Conservation (phyloP, 1,140 invertebrate genomes). For the Ceratitis capitata region DNA sequence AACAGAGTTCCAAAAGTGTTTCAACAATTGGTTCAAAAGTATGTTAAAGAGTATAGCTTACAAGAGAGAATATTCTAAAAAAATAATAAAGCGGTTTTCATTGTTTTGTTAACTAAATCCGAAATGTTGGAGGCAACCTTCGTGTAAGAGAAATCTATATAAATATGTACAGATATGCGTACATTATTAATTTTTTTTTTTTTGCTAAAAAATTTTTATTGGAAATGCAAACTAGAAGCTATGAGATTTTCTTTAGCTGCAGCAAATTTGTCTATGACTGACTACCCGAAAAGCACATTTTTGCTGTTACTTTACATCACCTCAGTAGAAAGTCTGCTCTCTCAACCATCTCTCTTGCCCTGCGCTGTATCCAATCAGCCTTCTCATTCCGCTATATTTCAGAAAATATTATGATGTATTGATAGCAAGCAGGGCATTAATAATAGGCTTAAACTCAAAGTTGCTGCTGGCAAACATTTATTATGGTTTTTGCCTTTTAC, state of each 20-base stretch:
- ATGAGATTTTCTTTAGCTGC: background rate
- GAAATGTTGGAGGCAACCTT: too few species aligned
- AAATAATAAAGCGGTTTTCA: too few species aligned
- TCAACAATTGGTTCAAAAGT: too few species aligned
- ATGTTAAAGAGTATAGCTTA: too few species aligned
- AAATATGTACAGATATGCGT: background rate
- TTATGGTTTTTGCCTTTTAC: conserved; percentile 28
- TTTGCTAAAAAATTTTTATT: too few species aligned
- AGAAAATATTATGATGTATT: conserved; percentile 41
- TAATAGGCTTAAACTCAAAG: conserved; percentile 42
- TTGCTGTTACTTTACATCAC: background rate
- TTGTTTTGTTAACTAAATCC: too few species aligned
- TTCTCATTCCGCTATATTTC: background rate
- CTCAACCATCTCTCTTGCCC: background rate
- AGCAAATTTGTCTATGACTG: conserved; percentile 4
- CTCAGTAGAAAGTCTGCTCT: background rate
- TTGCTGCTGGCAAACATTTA: conserved; percentile 42
- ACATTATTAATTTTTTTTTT: background rate
- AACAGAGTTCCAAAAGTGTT: too few species aligned
- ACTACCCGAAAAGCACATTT: background rate
- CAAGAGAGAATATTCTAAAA: too few species aligned
- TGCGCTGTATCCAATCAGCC: background rate
- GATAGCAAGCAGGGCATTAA: conserved; percentile 39
- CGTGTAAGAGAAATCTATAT: too few species aligned
- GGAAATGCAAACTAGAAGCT: background rate